phyloP scores from a whole-genome alignment of 2,888 invertebrate species.

The Tetragonula carbonaria region DNA sequence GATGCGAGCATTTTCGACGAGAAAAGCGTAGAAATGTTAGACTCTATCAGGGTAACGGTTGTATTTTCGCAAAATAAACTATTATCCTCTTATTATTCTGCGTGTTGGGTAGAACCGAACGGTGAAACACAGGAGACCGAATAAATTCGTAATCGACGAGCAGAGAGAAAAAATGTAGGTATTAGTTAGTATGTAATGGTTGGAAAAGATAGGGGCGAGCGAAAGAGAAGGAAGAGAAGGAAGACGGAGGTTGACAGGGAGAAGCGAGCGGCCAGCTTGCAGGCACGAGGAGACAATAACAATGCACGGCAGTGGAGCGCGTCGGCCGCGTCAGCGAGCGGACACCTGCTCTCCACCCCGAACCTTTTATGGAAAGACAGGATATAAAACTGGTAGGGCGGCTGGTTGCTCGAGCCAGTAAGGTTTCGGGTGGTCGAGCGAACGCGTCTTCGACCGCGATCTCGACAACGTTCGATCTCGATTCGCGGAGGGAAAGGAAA shows the following conservation, averaged over 20 bases:
- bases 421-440: constrained; percentile 59
- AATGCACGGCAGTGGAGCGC: constrained; percentile 28
- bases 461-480: neutral
- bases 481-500: too few species aligned
- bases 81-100: constrained; percentile 53
- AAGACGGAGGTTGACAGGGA: too few species aligned
- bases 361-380: constrained; percentile 74
- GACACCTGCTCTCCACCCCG: constrained; percentile 79
- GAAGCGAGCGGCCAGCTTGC: constrained; percentile 23
- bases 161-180: too few species aligned
- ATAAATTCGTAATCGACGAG: neutral
- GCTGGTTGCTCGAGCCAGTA: constrained; percentile 69
- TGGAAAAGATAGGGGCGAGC: neutral
- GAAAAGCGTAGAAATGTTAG: constrained; percentile 51
- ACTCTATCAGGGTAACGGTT: constrained; percentile 51
- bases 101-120: neutral
- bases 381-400: constrained; percentile 78
- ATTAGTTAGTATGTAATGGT: neutral
- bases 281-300: constrained; percentile 30
- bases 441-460: neutral
- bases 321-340: constrained; percentile 44
- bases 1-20: constrained; percentile 17
- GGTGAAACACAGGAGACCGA: neutral
- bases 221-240: neutral
- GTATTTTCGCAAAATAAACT: constrained; percentile 68